Conservation (phyloP, 64 coral and sea anemone genomes). For the Dendronephthya gigantea region DNA sequence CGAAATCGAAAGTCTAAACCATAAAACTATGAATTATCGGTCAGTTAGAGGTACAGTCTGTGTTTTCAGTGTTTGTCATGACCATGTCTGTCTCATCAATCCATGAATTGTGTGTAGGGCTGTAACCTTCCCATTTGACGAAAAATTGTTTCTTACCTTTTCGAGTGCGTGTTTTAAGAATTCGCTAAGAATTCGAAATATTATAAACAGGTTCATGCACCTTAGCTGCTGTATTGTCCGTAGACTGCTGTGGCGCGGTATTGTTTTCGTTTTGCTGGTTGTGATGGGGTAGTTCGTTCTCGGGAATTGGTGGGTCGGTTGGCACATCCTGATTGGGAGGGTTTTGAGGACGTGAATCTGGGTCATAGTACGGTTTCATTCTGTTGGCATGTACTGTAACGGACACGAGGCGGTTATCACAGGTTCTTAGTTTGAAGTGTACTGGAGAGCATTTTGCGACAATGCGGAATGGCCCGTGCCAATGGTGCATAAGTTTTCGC, state of each 20-base stretch:
- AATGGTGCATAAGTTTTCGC: no score
- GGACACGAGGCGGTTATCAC: no score
- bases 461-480: no score
- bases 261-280: no score
- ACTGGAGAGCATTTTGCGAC: constrained; percentile 18
- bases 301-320: not conserved
- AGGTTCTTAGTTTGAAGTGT: not conserved
- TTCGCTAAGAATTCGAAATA: not conserved
- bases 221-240: no score
- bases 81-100: not conserved
- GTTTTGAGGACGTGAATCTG: not conserved
- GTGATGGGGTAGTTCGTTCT: not conserved
- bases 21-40: not conserved
- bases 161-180: not conserved
- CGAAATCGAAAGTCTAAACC: no score
- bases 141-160: constrained; percentile 9
- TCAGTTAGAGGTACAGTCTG: not conserved
- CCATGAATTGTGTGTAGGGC: not conserved
- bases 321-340: not conserved
- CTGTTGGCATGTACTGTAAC: constrained; percentile 1
- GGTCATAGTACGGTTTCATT: constrained; percentile 21
- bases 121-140: not conserved
- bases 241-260: no score
- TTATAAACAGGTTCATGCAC: not conserved
- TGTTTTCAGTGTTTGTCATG: not conserved